Evolutionary conservation across 2,888 invertebrate genomes (phyloP).

Genomic region (Hypercompe scribonia): DNA sequence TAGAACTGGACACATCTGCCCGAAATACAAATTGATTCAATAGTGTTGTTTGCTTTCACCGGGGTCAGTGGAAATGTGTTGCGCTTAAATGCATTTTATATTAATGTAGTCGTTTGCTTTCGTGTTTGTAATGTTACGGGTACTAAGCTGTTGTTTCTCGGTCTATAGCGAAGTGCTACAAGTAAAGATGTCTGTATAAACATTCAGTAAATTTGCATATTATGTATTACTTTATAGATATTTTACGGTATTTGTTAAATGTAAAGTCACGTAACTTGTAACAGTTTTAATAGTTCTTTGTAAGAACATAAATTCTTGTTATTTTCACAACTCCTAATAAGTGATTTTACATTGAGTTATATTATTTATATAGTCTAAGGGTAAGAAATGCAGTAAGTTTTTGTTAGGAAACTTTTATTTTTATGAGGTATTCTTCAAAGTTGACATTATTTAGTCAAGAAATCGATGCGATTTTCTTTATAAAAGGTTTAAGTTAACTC

Average conservation of each 20-base stretch:
- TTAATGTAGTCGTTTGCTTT: conserved; percentile 57
- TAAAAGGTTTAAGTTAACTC: too few relatives aligned
- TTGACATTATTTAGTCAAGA: background rate
- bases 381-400: background rate
- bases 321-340: conserved; percentile 35
- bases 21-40: conserved; percentile 38
- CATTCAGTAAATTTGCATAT: conserved; percentile 42
- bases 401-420: conserved; percentile 2
- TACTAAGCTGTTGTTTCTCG: conserved; percentile 50
- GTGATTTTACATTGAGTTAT: conserved; percentile 20
- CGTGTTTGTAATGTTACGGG: conserved; percentile 47
- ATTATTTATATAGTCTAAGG: background rate
- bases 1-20: conserved; percentile 20
- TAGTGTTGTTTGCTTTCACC: conserved; percentile 51
- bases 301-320: conserved; percentile 41
- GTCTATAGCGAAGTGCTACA: conserved; percentile 47
- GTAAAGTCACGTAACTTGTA: conserved; percentile 54
- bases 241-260: conserved; percentile 53
- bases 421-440: background rate
- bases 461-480: too few relatives aligned
- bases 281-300: conserved; percentile 41
- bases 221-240: conserved; percentile 43
- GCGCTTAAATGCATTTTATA: conserved; percentile 54
- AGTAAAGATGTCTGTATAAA: conserved; percentile 44
- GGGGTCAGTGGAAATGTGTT: conserved; percentile 45